phyloP scores from a whole-genome alignment of 2,113 vertebrate species.

The Salvator merianae region DNA sequence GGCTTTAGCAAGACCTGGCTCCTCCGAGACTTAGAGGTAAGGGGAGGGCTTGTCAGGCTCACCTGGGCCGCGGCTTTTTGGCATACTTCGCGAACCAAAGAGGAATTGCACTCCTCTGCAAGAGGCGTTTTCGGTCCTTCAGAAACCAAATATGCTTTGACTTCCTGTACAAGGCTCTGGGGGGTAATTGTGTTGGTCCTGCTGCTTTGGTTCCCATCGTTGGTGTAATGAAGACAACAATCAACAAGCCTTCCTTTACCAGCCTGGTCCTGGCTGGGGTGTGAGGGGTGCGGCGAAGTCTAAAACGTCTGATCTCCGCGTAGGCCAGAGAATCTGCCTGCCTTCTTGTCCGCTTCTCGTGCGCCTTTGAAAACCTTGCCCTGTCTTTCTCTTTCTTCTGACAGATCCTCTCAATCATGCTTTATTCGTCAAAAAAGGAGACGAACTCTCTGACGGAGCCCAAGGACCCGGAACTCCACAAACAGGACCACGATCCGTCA shows the following conservation, averaged over 20 bases:
- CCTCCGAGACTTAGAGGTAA: conserved; percentile 90
- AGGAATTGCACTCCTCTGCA: not conserved
- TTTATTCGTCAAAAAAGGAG: conserved; percentile 95
- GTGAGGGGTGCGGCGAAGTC: no score
- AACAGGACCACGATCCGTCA: conserved; percentile 82
- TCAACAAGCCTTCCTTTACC: no score
- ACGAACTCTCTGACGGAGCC: conserved; percentile 84
- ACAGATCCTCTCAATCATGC: conserved; percentile 93
- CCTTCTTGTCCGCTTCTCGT: no score
- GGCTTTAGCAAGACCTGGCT: conserved; percentile 99
- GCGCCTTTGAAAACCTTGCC: no score
- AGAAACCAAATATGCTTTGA: no score
- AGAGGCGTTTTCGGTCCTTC: not conserved
- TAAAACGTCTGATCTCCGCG: not conserved
- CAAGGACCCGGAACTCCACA: conserved; percentile 72
- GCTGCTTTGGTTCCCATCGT: no score
- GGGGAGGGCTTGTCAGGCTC: not conserved
- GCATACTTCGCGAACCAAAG: no score
- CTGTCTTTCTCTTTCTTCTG: not conserved
- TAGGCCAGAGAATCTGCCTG: not conserved
- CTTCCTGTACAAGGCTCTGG: no score
- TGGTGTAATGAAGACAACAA: no score
- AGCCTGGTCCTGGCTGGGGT: no score
- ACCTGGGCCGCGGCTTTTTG: no score
- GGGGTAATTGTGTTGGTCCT: no score